These are phyloP conservation scores for Pyrocephalus nanus DNA, from an alignment of 2,797 vertebrate species.

Conservation along the genomic window DNA sequence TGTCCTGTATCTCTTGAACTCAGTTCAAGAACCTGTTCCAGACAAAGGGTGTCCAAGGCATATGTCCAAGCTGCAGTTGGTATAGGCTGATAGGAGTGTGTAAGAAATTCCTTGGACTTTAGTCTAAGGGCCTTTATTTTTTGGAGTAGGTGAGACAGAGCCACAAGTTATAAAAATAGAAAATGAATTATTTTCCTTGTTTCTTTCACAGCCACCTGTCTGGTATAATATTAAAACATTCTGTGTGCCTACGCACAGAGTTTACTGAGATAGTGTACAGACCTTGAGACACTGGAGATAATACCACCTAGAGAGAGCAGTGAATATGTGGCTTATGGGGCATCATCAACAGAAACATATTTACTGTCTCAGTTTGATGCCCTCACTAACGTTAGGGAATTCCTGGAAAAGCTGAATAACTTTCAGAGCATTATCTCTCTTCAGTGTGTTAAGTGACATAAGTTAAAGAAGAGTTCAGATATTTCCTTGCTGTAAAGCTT, in stretches of 20 bases:
- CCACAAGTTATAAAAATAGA: background rate
- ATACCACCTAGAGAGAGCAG: background rate
- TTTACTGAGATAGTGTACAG: background rate
- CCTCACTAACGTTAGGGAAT: background rate
- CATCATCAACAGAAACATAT: background rate
- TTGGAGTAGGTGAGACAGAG: background rate
- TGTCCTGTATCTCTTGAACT: background rate
- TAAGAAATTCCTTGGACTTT: background rate
- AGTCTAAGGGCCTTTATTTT: background rate
- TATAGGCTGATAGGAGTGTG: background rate
- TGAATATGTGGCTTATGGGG: background rate
- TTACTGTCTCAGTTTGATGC: background rate
- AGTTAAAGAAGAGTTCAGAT: background rate
- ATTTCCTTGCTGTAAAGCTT: background rate
- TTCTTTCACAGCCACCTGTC: background rate
- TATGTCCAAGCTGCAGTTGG: background rate
- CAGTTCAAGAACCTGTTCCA: background rate
- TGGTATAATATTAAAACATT: background rate
- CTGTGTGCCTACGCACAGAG: background rate
- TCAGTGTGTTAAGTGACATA: background rate
- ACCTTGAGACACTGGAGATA: background rate
- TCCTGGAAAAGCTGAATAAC: background rate
- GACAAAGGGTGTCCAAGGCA: background rate
- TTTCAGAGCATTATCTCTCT: background rate
- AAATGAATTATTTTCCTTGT: background rate